phyloP scores from a whole-genome alignment of 2,888 invertebrate genomes.

The Luperina nickerlii region DNA sequence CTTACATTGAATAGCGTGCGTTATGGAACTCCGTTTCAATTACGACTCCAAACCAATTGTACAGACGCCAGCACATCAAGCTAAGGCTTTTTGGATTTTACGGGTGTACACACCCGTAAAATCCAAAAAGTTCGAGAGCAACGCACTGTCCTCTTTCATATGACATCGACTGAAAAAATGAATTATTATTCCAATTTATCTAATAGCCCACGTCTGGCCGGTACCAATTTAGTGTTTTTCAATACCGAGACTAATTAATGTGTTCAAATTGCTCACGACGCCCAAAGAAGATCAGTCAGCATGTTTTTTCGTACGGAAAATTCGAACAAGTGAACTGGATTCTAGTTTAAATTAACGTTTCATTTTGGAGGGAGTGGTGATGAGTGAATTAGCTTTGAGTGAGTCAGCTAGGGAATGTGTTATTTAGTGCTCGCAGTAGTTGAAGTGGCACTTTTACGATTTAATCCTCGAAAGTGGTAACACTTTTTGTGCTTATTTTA shows the following conservation, averaged over 20 bases:
- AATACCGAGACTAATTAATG: slow-evolving; percentile 64
- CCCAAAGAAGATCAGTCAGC: slow-evolving; percentile 48
- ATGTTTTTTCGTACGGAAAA: slow-evolving; percentile 59
- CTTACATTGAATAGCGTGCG: not conserved
- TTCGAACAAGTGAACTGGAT: slow-evolving; percentile 53
- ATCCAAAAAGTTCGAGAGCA: slow-evolving; percentile 58
- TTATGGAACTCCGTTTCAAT: not conserved
- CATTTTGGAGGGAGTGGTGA: slow-evolving; percentile 31
- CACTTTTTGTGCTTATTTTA: slow-evolving; percentile 15
- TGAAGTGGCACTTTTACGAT: slow-evolving; percentile 22
- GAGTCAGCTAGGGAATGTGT: slow-evolving; percentile 21
- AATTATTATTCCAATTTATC: slow-evolving; percentile 86
- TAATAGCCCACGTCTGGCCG: slow-evolving; percentile 72
- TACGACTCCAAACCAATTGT: slow-evolving; percentile 25
- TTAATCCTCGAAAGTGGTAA: slow-evolving; percentile 15
- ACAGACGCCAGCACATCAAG: no score
- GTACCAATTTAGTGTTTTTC: slow-evolving; percentile 76
- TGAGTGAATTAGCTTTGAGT: slow-evolving; percentile 33
- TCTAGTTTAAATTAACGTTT: slow-evolving; percentile 59
- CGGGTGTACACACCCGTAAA: no score
- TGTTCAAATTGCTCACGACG: slow-evolving; percentile 62
- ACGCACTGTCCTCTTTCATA: slow-evolving; percentile 78
- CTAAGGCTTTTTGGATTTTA: no score
- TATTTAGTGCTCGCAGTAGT: slow-evolving; percentile 32
- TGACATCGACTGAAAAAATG: slow-evolving; percentile 84